phyloP scores from a whole-genome alignment of 2,888 invertebrate species.

The Apodemia zela region DNA sequence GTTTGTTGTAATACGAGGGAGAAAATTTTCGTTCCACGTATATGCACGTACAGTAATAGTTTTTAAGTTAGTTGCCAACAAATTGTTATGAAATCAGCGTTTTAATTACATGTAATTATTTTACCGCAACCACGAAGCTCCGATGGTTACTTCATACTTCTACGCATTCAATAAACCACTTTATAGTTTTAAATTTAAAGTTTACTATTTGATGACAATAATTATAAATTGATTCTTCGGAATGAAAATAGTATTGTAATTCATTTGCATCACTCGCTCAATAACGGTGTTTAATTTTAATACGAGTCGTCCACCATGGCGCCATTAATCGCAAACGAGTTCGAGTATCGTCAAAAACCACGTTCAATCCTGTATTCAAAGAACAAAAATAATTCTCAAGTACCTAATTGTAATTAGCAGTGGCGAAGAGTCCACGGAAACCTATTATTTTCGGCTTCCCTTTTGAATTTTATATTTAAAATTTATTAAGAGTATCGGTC shows the following conservation, averaged over 20 bases:
- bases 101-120: slow-evolving; percentile 16
- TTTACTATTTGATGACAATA: not conserved
- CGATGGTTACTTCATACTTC: not conserved
- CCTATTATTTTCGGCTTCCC: too few species aligned
- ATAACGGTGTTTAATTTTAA: not conserved
- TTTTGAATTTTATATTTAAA: too few species aligned
- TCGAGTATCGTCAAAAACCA: too few species aligned
- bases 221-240: not conserved
- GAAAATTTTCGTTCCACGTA: not conserved
- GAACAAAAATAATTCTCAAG: too few species aligned
- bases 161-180: not conserved
- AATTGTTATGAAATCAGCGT: slow-evolving; percentile 11
- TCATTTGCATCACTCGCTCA: not conserved
- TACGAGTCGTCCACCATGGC: not conserved
- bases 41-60: not conserved
- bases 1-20: not conserved
- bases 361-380: too few species aligned
- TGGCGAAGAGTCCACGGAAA: too few species aligned
- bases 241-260: not conserved
- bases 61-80: slow-evolving; percentile 6
- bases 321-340: not conserved
- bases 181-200: not conserved
- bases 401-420: too few species aligned
- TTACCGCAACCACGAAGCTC: slow-evolving; percentile 8
- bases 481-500: too few species aligned